These are phyloP conservation scores for Ictalurus punctatus DNA, from an alignment of 2,113 vertebrate genomes.

Conservation along the genomic window DNA sequence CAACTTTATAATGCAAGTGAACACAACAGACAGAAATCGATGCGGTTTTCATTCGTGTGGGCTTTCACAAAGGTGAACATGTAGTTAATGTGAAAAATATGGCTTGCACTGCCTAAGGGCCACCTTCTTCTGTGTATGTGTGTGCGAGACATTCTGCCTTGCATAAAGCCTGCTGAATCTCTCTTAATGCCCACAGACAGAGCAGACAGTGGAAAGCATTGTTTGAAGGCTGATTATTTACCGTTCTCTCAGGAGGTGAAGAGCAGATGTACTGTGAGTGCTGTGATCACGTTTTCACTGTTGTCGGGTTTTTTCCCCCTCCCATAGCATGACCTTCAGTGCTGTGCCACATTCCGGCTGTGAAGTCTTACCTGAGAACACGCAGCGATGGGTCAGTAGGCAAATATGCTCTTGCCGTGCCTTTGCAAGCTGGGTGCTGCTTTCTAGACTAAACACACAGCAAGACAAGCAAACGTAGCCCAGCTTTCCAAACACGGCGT, in stretches of 20 bases:
- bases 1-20: slow-evolving; percentile 56
- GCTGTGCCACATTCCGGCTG: slow-evolving; percentile 17
- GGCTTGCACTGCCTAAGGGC: slow-evolving; percentile 19
- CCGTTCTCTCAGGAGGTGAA: slow-evolving; percentile 14
- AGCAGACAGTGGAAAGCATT: slow-evolving; percentile 41
- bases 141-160: background rate
- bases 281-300: slow-evolving; percentile 18
- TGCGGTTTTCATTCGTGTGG: slow-evolving; percentile 32
- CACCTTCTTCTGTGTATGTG: slow-evolving; percentile 14
- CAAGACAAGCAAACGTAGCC: slow-evolving; percentile 65
- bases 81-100: slow-evolving; percentile 56
- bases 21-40: slow-evolving; percentile 57
- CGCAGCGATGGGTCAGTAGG: slow-evolving; percentile 44
- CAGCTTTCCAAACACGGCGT: slow-evolving; percentile 62
- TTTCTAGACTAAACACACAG: slow-evolving; percentile 68
- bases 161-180: slow-evolving; percentile 10
- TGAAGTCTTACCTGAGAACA: slow-evolving; percentile 42
- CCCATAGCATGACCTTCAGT: slow-evolving; percentile 28
- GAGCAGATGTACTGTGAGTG: slow-evolving; percentile 6
- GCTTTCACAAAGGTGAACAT: slow-evolving; percentile 41
- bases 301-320: slow-evolving; percentile 19
- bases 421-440: slow-evolving; percentile 36
- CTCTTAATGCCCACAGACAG: slow-evolving; percentile 28
- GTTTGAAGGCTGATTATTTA: slow-evolving; percentile 37
- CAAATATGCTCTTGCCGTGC: slow-evolving; percentile 42